These are phyloP conservation scores for Tragelaphus scriptus DNA, from an alignment of 2,113 vertebrate species.

Conservation along the genomic window DNA sequence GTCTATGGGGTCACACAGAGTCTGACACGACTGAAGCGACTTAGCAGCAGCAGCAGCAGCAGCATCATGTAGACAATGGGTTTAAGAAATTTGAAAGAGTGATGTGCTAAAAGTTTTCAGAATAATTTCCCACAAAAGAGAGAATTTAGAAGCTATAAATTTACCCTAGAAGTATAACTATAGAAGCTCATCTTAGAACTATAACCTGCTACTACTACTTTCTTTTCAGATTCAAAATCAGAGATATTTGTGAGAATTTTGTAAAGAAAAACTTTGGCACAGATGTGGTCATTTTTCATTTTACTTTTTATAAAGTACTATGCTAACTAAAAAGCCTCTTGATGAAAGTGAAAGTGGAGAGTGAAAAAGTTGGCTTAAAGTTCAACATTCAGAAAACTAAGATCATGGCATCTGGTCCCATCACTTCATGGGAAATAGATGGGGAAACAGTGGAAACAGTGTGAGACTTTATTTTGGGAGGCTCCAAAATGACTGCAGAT, in stretches of 20 bases:
- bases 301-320: neutral
- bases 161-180: neutral
- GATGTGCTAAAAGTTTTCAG: neutral
- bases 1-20: too few species aligned
- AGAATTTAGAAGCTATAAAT: neutral
- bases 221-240: conserved; percentile 5
- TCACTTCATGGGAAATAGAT: too few species aligned
- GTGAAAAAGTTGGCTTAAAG: too few species aligned
- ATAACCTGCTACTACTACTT: neutral
- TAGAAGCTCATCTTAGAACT: neutral
- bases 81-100: conserved; percentile 1
- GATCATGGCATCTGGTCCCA: too few species aligned
- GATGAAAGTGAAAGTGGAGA: too few species aligned
- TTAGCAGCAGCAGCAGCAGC: neutral
- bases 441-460: too few species aligned
- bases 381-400: too few species aligned
- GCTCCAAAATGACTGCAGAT: too few species aligned
- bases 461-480: too few species aligned
- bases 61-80: neutral
- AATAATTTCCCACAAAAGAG: neutral
- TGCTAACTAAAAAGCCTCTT: neutral
- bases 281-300: neutral
- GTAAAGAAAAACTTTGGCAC: neutral
- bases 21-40: too few species aligned
- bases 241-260: neutral